phyloP scores from a whole-genome alignment of 1,140 invertebrate species.

The Cryptotermes secundus region DNA sequence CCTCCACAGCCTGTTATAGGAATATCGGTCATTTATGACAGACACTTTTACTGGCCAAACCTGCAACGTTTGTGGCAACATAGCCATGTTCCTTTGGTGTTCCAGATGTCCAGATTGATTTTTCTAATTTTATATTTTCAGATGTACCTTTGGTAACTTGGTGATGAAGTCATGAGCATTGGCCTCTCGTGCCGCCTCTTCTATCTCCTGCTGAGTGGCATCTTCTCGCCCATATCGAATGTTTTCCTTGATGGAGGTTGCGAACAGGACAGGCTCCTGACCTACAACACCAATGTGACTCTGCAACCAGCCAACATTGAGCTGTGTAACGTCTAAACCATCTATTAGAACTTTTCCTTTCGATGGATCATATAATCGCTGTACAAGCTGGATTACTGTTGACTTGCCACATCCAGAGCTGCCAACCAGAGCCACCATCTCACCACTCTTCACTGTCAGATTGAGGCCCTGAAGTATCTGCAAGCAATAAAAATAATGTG shows the following conservation, averaged over 20 bases:
- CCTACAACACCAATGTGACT: slow-evolving; percentile 78
- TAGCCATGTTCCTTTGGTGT: no score
- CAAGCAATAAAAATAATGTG: slow-evolving; percentile 1
- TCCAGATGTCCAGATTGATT: no score
- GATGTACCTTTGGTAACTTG: slow-evolving; percentile 66
- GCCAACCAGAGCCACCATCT: slow-evolving; percentile 87
- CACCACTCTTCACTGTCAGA: slow-evolving; percentile 69
- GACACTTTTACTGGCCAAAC: no score
- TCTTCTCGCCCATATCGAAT: slow-evolving; percentile 69
- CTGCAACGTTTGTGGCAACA: no score
- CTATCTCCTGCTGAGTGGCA: slow-evolving; percentile 68
- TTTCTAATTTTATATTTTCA: no score
- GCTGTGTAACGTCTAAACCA: slow-evolving; percentile 61
- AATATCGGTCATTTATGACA: no score
- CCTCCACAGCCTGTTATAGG: no score
- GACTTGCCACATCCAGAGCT: slow-evolving; percentile 90
- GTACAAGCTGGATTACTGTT: slow-evolving; percentile 80
- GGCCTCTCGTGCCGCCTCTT: slow-evolving; percentile 68
- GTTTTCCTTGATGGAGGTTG: slow-evolving; percentile 78
- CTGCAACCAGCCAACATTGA: slow-evolving; percentile 78
- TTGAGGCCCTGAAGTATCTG: slow-evolving; percentile 70
- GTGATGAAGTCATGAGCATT: slow-evolving; percentile 85
- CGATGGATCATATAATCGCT: slow-evolving; percentile 75
- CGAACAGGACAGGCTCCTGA: slow-evolving; percentile 84
- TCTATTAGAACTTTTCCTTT: slow-evolving; percentile 59